Conservation (phyloP, 2,113 vertebrate genomes). For the Mus musculus region GRCm39 chr16:94899001-94899500, state of each 20-base stretch:
- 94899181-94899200: neutral
- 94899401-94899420: too few relatives aligned
- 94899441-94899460: too few relatives aligned
- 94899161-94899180: neutral
- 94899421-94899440: too few relatives aligned
- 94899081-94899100: neutral
- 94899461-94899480: too few relatives aligned
- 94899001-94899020: neutral
- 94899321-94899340: neutral
- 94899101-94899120: neutral
- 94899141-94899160: neutral
- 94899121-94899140: neutral
- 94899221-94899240: fast-evolving
- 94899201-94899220: neutral
- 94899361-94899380: too few relatives aligned
- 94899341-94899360: too few relatives aligned
- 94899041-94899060: neutral
- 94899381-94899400: too few relatives aligned
- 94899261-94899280: neutral
- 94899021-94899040: neutral
- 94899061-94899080: neutral
- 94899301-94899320: too few relatives aligned
- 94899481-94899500: too few relatives aligned
- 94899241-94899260: neutral
- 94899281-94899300: neutral